These are phyloP conservation scores for Petrocephalus zakoni DNA, from an alignment of 2,113 vertebrate species.

Conservation along the genomic window DNA sequence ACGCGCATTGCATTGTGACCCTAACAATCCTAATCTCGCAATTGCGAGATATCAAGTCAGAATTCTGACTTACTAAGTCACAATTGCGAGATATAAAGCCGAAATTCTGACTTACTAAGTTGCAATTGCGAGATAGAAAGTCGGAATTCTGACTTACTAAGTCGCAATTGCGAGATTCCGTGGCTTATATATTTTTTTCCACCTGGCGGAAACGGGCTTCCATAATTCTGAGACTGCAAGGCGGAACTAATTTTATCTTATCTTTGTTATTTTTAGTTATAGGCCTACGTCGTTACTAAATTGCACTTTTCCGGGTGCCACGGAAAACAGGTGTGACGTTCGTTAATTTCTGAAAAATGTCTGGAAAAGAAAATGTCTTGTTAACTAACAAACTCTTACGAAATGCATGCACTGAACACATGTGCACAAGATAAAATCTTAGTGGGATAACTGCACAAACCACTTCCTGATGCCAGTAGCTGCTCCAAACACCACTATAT, in stretches of 20 bases:
- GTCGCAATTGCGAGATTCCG: too few species aligned
- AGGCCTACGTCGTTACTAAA: not conserved
- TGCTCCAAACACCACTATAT: not conserved
- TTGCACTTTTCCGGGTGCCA: not conserved
- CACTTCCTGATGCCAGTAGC: not conserved
- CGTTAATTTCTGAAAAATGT: not conserved
- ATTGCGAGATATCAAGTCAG: too few species aligned
- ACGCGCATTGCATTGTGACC: too few species aligned
- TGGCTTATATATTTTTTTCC: too few species aligned
- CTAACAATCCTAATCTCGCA: too few species aligned
- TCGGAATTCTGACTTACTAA: too few species aligned
- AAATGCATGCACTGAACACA: not conserved
- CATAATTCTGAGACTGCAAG: not conserved
- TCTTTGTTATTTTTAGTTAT: not conserved
- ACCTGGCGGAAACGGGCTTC: too few species aligned
- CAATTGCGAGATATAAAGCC: too few species aligned
- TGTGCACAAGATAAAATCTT: not conserved
- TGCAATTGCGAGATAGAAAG: too few species aligned
- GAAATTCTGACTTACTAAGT: too few species aligned
- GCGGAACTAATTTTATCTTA: not conserved
- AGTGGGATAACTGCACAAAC: not conserved
- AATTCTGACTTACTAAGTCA: too few species aligned
- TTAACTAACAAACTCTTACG: not conserved
- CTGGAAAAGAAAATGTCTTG: not conserved
- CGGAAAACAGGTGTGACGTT: not conserved